Percentiles rank a stretch among this genome's conserved stretches.
Evolutionary conservation across 2,888 invertebrate genomes (phyloP).

Genomic region (Orthosia gracilis): DNA sequence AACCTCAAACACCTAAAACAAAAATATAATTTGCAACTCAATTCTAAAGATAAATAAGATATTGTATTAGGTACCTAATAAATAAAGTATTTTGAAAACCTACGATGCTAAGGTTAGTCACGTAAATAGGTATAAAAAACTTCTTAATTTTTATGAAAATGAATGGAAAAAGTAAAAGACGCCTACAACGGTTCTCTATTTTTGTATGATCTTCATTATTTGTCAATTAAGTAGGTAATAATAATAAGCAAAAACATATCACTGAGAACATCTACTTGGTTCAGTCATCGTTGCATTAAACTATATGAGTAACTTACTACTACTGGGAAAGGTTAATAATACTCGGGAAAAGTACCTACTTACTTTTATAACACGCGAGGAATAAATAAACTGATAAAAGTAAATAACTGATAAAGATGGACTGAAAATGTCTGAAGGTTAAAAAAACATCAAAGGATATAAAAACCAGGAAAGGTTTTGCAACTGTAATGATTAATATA

Average conservation of each 20-base stretch:
- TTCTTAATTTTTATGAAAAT: slow-evolving; percentile 21
- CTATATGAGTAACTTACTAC: slow-evolving; percentile 3
- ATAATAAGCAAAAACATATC: slow-evolving; percentile 77
- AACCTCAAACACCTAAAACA: neutral
- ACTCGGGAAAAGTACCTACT: neutral
- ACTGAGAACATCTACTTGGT: slow-evolving; percentile 54
- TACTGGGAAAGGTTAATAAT: neutral
- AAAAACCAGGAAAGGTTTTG: neutral
- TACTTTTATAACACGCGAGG: neutral
- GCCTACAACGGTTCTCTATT: slow-evolving; percentile 72
- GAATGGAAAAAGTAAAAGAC: slow-evolving; percentile 40
- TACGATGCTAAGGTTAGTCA: slow-evolving; percentile 3
- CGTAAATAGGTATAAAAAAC: neutral
- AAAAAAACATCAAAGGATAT: neutral
- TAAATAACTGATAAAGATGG: neutral
- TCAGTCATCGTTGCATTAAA: slow-evolving; percentile 12
- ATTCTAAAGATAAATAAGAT: neutral
- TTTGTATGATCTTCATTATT: slow-evolving; percentile 74
- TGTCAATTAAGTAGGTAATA: slow-evolving; percentile 77
- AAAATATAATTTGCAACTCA: slow-evolving; percentile 1
- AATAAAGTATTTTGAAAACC: slow-evolving; percentile 9
- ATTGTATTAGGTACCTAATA: neutral
- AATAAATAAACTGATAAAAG: neutral
- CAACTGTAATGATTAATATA: neutral
- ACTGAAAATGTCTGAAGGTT: neutral